These are phyloP conservation scores for Macrochelys suwanniensis DNA, from an alignment of 2,797 vertebrate species.

Conservation along the genomic window DNA sequence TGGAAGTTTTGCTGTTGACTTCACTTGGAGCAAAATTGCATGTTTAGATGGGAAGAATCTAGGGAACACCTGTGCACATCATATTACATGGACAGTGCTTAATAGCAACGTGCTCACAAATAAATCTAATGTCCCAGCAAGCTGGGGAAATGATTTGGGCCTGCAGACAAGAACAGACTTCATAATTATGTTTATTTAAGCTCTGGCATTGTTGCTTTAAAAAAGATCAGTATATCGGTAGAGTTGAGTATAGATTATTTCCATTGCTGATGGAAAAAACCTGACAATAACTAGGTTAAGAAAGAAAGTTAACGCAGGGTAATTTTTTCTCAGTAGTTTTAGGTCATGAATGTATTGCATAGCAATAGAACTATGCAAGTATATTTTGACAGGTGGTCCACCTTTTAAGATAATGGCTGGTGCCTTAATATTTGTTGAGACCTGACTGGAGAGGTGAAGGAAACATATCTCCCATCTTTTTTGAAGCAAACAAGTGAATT, in stretches of 20 bases:
- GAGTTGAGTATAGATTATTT: too few relatives aligned
- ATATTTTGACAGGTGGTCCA: background rate
- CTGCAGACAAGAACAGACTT: background rate
- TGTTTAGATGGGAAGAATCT: background rate
- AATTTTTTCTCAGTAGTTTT: background rate
- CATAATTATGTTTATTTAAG: accelerated
- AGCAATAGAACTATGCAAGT: background rate
- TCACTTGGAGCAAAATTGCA: background rate
- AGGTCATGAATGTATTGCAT: background rate
- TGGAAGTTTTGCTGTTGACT: background rate
- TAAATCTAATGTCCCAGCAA: background rate
- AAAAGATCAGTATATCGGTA: too few relatives aligned
- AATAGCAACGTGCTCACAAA: background rate
- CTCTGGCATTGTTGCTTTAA: too few relatives aligned
- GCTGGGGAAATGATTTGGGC: background rate
- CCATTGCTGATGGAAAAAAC: too few relatives aligned
- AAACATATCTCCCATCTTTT: background rate
- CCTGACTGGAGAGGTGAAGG: background rate
- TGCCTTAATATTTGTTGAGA: background rate
- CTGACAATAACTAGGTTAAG: too few relatives aligned
- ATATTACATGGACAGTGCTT: background rate
- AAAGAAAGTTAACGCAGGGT: background rate
- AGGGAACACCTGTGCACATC: background rate
- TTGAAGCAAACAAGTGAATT: background rate
- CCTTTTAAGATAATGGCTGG: background rate